phyloP scores from a whole-genome alignment of 2,797 vertebrate species.

The Propithecus deckenii region DNA sequence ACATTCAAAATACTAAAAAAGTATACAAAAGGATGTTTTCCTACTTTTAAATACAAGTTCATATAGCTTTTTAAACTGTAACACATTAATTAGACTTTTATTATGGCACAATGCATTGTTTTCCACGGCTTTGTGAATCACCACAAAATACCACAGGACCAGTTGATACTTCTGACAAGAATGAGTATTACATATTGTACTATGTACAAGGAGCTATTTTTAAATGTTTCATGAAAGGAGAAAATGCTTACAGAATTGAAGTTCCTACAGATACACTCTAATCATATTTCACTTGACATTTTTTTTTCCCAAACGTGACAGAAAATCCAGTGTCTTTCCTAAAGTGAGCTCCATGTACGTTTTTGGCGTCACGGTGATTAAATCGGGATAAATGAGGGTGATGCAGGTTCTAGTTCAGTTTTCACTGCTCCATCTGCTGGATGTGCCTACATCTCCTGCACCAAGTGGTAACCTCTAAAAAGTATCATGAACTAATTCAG shows the following conservation, averaged over 20 bases:
- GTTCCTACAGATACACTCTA: neutral
- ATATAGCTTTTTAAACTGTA: neutral
- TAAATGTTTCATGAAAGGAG: neutral
- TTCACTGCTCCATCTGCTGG: slow-evolving; percentile 84
- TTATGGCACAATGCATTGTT: neutral
- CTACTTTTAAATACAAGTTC: neutral
- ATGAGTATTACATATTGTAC: neutral
- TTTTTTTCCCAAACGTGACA: neutral
- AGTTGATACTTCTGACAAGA: neutral
- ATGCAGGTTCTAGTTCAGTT: neutral
- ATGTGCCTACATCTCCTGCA: slow-evolving; percentile 45
- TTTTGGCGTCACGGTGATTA: neutral
- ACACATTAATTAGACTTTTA: neutral
- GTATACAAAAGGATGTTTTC: neutral
- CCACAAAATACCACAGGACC: neutral
- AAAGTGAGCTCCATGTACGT: neutral
- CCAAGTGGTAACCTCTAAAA: slow-evolving; percentile 55
- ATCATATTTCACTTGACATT: neutral
- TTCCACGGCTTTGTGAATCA: neutral
- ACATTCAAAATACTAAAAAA: neutral
- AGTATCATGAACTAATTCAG: slow-evolving; percentile 77
- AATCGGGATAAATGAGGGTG: neutral
- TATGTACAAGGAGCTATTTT: neutral
- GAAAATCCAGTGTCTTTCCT: neutral
- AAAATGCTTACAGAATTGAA: neutral